A percentile compares a stretch with the other conserved stretches of the same genome.
Evolutionary conservation across 2,113 vertebrate species (phyloP).

Genomic region (Caranx melampygus): DNA sequence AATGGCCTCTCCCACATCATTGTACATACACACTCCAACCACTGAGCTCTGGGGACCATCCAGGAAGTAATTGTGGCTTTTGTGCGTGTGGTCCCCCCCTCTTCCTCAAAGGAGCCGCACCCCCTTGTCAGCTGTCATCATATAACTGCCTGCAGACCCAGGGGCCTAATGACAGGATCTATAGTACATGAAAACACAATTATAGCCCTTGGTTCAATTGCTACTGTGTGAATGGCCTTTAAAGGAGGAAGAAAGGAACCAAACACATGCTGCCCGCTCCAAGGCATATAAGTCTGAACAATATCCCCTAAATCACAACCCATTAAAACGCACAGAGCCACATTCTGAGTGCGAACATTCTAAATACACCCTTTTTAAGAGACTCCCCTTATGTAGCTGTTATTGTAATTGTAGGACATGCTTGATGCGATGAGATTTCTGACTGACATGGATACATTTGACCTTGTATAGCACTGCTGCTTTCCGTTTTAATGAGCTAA

Average conservation of each 20-base stretch:
- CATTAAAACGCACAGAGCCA: slow-evolving; percentile 31
- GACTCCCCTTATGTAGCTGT: not conserved
- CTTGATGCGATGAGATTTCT: slow-evolving; percentile 23
- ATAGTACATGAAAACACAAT: slow-evolving; percentile 85
- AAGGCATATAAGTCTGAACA: slow-evolving; percentile 53
- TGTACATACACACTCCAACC: slow-evolving; percentile 81
- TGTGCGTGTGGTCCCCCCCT: slow-evolving; percentile 65
- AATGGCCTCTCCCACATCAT: slow-evolving; percentile 81
- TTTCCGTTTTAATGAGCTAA: slow-evolving; percentile 69
- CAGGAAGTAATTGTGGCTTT: slow-evolving; percentile 81
- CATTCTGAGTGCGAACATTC: slow-evolving; percentile 20
- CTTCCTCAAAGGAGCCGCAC: slow-evolving; percentile 72
- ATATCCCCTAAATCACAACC: slow-evolving; percentile 64
- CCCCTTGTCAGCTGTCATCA: slow-evolving; percentile 83
- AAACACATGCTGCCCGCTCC: slow-evolving; percentile 59
- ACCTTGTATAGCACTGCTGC: slow-evolving; percentile 49
- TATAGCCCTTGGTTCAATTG: slow-evolving; percentile 77
- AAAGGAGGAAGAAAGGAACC: slow-evolving; percentile 51
- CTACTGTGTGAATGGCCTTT: slow-evolving; percentile 78
- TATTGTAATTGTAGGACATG: slow-evolving; percentile 29
- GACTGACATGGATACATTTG: slow-evolving; percentile 44
- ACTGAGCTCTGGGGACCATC: slow-evolving; percentile 74
- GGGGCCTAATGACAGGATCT: slow-evolving; percentile 81
- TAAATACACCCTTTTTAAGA: slow-evolving; percentile 26
- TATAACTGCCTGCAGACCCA: slow-evolving; percentile 78